Percentiles rank a stretch among this genome's conserved stretches.
Evolutionary conservation across 2,797 vertebrate species (phyloP).

Genomic region (Anguilla pacifica): DNA sequence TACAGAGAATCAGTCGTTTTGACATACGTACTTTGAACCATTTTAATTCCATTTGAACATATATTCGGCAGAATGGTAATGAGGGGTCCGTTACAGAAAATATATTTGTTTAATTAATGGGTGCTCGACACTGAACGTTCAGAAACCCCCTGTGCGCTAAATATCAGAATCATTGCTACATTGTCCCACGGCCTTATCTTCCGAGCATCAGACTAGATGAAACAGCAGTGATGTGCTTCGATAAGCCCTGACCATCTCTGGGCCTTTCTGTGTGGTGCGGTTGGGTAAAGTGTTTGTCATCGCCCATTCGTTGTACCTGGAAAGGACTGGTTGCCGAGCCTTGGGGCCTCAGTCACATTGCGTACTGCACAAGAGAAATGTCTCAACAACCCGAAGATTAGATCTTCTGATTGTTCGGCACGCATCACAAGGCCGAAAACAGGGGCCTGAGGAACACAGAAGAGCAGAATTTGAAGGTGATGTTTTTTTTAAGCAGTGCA

Average conservation of each 20-base stretch:
- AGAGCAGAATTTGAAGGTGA: neutral
- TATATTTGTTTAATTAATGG: no score
- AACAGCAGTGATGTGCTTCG: neutral
- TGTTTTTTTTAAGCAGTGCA: no score
- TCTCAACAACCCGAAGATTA: conserved; percentile 47
- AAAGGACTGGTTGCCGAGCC: conserved; percentile 63
- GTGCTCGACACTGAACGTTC: neutral
- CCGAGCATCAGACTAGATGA: neutral
- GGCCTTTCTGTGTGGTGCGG: neutral
- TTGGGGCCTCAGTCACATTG: conserved; percentile 60
- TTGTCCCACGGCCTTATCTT: neutral
- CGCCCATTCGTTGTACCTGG: conserved; percentile 20
- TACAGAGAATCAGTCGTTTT: no score
- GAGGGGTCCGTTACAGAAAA: no score
- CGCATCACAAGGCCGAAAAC: conserved; percentile 6
- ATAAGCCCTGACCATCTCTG: neutral
- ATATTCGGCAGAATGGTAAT: no score
- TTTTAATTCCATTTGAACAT: no score
- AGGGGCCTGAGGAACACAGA: neutral
- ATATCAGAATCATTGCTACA: neutral
- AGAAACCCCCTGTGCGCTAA: neutral
- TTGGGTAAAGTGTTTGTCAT: conserved; percentile 35
- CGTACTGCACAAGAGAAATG: conserved; percentile 44
- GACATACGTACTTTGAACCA: no score
- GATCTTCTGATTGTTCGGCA: conserved; percentile 23